Percentiles rank a stretch among this genome's conserved stretches.
Conservation (phyloP, 2,113 vertebrate species). For the Psittacula cyanocephala region DNA sequence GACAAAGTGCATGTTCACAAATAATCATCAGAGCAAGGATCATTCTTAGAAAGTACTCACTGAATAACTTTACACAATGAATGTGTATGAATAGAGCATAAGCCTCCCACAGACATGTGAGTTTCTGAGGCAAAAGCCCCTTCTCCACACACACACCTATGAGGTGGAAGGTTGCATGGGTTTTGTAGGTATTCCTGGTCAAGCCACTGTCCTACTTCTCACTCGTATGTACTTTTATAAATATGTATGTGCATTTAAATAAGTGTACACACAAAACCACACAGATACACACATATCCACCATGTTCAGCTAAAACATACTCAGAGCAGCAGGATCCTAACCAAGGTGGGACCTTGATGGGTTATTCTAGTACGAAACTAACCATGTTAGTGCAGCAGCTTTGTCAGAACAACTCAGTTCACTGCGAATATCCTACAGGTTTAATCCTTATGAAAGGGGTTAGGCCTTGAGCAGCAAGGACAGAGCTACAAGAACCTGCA, state of each 20-base stretch:
- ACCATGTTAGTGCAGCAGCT: neutral
- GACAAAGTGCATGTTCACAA: neutral
- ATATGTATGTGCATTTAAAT: neutral
- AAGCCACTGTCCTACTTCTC: neutral
- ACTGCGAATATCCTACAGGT: neutral
- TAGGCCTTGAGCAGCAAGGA: neutral
- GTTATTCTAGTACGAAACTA: neutral
- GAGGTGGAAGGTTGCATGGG: neutral
- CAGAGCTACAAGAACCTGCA: neutral
- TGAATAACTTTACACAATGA: neutral
- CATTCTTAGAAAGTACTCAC: neutral
- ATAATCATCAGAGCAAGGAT: neutral
- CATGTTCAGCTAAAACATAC: neutral
- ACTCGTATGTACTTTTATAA: neutral
- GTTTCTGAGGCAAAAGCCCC: neutral
- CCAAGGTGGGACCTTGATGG: neutral
- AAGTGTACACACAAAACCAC: neutral
- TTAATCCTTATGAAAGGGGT: neutral
- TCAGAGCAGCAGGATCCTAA: neutral
- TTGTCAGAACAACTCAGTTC: neutral
- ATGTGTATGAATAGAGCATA: neutral
- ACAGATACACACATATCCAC: accelerated
- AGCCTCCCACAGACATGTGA: neutral
- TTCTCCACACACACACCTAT: neutral
- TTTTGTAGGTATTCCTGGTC: neutral